phyloP scores from a whole-genome alignment of 2,113 vertebrate genomes.

The Rallus limicola region DNA sequence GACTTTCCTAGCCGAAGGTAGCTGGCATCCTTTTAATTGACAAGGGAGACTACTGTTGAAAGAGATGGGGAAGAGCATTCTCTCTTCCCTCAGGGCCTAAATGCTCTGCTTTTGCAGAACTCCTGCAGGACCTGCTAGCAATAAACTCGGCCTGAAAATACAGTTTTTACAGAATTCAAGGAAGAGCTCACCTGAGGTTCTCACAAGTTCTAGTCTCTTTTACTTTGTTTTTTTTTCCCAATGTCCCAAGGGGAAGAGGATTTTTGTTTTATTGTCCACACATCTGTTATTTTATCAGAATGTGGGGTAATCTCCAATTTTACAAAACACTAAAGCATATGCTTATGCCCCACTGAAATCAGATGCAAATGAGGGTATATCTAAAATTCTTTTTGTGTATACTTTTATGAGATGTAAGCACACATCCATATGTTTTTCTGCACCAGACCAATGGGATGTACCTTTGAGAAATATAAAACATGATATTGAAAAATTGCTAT shows the following conservation, averaged over 20 bases:
- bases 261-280: neutral
- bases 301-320: neutral
- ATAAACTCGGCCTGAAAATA: neutral
- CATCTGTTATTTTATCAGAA: neutral
- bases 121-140: slow-evolving; percentile 24
- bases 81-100: slow-evolving; percentile 35
- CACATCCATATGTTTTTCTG: fast-evolving
- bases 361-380: neutral
- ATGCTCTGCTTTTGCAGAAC: slow-evolving; percentile 10
- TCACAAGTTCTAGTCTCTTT: neutral
- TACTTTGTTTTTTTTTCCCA: neutral
- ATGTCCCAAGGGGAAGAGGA: neutral
- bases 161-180: neutral
- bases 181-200: neutral
- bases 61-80: slow-evolving; percentile 25
- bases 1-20: slow-evolving; percentile 25
- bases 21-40: slow-evolving; percentile 56
- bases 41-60: slow-evolving; percentile 35
- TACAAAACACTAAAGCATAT: neutral
- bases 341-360: neutral
- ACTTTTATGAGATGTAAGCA: neutral
- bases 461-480: neutral
- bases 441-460: neutral
- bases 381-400: neutral
- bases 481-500: neutral